Conservation (phyloP, 2,113 vertebrate species). For the Globicephala melas region DNA sequence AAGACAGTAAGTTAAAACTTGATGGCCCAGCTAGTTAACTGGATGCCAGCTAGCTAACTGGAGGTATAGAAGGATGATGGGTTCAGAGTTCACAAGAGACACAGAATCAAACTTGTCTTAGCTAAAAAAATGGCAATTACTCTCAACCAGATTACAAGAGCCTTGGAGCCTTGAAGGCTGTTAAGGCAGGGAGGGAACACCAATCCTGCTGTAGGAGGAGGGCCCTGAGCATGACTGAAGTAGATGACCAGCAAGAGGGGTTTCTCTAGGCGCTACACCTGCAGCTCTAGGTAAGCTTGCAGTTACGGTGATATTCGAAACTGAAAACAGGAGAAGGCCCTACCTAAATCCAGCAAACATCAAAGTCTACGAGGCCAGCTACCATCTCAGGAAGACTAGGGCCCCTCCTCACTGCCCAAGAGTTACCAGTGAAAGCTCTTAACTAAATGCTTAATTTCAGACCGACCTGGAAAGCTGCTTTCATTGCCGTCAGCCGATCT, state of each 20-base stretch:
- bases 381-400: background rate
- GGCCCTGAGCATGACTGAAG: background rate
- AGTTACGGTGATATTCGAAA: background rate
- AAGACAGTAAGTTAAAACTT: background rate
- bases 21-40: background rate
- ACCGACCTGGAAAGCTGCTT: constrained; percentile 99
- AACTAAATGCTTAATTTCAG: constrained; percentile 14
- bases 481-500: constrained; percentile 97
- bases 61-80: background rate
- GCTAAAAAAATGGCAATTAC: background rate
- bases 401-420: background rate
- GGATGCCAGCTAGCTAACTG: background rate
- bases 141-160: background rate
- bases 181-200: background rate
- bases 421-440: background rate
- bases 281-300: background rate
- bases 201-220: background rate
- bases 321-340: background rate
- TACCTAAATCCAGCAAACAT: background rate
- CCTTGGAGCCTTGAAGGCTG: background rate
- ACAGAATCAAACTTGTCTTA: background rate
- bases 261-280: background rate
- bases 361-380: background rate
- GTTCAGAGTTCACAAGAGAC: background rate
- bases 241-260: background rate